Evolutionary conservation across 2,888 invertebrate genomes (phyloP).

Genomic region (Steinernema hermaphroditum): DNA sequence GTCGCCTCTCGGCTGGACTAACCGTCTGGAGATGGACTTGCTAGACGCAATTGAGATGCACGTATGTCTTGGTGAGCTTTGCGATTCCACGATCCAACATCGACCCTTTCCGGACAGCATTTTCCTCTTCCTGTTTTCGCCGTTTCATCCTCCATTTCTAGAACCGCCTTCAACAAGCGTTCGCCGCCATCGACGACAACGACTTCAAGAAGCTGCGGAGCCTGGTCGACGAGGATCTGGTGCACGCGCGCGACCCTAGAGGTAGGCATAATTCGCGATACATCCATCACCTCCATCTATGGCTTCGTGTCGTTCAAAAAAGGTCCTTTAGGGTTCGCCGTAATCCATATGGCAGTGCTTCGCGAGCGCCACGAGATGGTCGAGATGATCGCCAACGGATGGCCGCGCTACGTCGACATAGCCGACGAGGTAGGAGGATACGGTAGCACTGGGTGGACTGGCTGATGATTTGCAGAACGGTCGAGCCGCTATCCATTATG

Average conservation of each 20-base stretch:
- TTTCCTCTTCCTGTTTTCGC: too few species aligned
- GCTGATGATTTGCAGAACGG: constrained; percentile 56
- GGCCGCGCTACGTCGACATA: constrained; percentile 51
- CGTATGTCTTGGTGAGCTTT: too few species aligned
- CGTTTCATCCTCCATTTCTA: too few species aligned
- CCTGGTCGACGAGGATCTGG: constrained; percentile 57
- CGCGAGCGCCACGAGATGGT: constrained; percentile 62
- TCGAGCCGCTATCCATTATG: constrained; percentile 62
- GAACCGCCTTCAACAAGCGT: constrained; percentile 50
- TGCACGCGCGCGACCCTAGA: constrained; percentile 55
- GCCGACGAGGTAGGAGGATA: constrained; percentile 42
- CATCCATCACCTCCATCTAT: not conserved
- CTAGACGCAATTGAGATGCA: too few species aligned
- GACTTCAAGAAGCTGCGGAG: constrained; percentile 52
- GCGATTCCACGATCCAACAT: too few species aligned
- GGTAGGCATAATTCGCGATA: constrained; percentile 45
- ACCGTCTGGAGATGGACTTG: too few species aligned
- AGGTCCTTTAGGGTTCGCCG: constrained; percentile 38
- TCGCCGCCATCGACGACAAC: constrained; percentile 58
- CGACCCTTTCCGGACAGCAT: too few species aligned
- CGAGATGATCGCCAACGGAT: constrained; percentile 55
- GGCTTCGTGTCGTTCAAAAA: not conserved
- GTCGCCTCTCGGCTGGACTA: too few species aligned
- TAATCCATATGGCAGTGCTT: constrained; percentile 60
- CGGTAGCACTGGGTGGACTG: too few species aligned